Conservation (phyloP, 1,140 invertebrate genomes). For the Ostrea edulis region DNA sequence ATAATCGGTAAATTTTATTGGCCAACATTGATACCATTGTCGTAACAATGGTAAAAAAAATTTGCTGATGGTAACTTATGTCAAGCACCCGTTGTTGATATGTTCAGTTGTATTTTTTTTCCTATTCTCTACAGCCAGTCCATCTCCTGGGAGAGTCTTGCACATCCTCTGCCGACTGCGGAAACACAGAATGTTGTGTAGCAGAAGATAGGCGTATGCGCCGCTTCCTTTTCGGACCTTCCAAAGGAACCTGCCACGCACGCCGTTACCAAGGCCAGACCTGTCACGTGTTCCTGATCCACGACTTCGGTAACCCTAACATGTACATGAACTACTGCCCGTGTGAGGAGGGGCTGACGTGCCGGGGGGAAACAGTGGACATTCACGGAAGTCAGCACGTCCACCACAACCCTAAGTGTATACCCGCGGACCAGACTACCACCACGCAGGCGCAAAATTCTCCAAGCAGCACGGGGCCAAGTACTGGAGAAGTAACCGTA, state of each 20-base stretch:
- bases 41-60: no score
- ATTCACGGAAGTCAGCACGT: constrained; percentile 11
- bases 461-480: neutral
- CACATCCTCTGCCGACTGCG: constrained; percentile 26
- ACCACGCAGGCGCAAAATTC: neutral
- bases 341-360: constrained; percentile 28
- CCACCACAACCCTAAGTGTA: constrained; percentile 44
- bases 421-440: neutral
- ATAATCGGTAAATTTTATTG: no score
- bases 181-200: constrained; percentile 24
- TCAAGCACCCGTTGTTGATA: no score
- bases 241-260: neutral
- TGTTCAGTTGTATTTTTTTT: no score
- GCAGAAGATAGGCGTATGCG: neutral
- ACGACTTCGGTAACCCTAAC: constrained; percentile 33
- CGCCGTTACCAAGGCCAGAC: constrained; percentile 41
- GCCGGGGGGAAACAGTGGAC: constrained; percentile 8
- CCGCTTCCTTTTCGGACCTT: constrained; percentile 36
- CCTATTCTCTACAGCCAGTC: neutral
- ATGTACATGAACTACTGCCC: constrained; percentile 45
- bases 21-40: no score
- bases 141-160: constrained; percentile 9
- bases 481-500: no score
- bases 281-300: constrained; percentile 38
- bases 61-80: no score